Percentiles rank a stretch among this genome's conserved stretches.
Conservation (phyloP, 2,888 invertebrate genomes). For the Campoletis raptor region DNA sequence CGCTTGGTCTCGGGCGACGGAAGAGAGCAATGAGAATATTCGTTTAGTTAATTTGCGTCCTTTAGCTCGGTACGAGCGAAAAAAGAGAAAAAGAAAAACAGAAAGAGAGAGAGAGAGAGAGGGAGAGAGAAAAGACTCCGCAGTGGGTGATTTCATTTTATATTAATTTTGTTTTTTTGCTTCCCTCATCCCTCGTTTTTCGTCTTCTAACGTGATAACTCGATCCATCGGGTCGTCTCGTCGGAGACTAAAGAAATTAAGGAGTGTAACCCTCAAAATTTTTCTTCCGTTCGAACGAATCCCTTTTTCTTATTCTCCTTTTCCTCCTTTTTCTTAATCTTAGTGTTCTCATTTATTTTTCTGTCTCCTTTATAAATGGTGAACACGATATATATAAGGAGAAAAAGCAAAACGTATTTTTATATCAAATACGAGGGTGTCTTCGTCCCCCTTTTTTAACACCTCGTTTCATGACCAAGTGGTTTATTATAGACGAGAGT, state of each 20-base stretch:
- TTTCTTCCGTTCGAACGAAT: slow-evolving; percentile 70
- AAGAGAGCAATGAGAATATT: slow-evolving; percentile 70
- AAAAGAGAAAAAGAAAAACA: slow-evolving; percentile 71
- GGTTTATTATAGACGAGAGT: slow-evolving; percentile 15
- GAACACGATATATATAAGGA: slow-evolving; percentile 8
- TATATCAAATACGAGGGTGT: slow-evolving; percentile 32
- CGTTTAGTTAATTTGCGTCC: slow-evolving; percentile 81
- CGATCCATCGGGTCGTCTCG: slow-evolving; percentile 76
- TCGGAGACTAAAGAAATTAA: slow-evolving; percentile 77
- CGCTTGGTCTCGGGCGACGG: slow-evolving; percentile 48
- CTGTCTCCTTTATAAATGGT: neutral
- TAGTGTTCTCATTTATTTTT: neutral
- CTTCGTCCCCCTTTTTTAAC: slow-evolving; percentile 13
- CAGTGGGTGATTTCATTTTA: slow-evolving; percentile 82
- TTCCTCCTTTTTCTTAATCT: slow-evolving; percentile 19
- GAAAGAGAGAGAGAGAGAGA: slow-evolving; percentile 55
- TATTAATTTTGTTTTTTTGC: slow-evolving; percentile 79
- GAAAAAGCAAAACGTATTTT: slow-evolving; percentile 30
- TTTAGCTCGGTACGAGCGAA: slow-evolving; percentile 71
- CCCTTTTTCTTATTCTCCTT: slow-evolving; percentile 67
- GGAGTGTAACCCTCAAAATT: slow-evolving; percentile 75
- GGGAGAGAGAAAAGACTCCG: slow-evolving; percentile 66
- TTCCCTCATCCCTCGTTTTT: slow-evolving; percentile 71
- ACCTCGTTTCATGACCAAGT: slow-evolving; percentile 23
- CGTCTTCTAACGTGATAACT: slow-evolving; percentile 77